Conservation (phyloP, 1,140 invertebrate genomes). For the Drosophila willistoni region DNA sequence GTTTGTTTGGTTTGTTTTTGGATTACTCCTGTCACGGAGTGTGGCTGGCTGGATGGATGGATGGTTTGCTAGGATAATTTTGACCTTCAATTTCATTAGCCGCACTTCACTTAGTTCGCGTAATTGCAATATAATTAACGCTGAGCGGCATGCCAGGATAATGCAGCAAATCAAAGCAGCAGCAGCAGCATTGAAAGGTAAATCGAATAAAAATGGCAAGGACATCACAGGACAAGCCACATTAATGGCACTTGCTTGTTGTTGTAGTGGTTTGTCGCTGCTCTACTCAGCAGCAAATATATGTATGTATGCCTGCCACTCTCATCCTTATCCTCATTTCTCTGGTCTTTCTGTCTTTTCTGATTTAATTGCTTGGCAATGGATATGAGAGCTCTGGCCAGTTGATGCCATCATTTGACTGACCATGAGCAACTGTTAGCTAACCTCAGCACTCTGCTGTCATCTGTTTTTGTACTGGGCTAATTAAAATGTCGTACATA, state of each 20-base stretch:
- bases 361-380: conserved; percentile 10
- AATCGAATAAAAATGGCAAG: conserved; percentile 55
- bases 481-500: conserved; percentile 11
- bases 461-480: not conserved
- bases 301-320: not conserved
- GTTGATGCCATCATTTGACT: not conserved
- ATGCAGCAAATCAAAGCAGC: conserved; percentile 51
- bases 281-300: not conserved
- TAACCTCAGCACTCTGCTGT: not conserved
- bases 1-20: not conserved
- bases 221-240: conserved; percentile 29
- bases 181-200: conserved; percentile 18
- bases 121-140: conserved; percentile 69
- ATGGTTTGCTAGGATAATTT: not conserved
- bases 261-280: not conserved
- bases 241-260: not conserved
- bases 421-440: not conserved
- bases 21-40: not conserved
- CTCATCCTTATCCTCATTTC: too few relatives aligned
- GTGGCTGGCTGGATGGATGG: too few relatives aligned
- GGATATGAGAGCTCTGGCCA: not conserved
- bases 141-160: conserved; percentile 46
- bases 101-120: conserved; percentile 10
- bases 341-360: too few relatives aligned
- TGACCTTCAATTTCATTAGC: conserved; percentile 21